Evolutionary conservation across 2,797 vertebrate species (phyloP).

Genomic region (Platalea minor): DNA sequence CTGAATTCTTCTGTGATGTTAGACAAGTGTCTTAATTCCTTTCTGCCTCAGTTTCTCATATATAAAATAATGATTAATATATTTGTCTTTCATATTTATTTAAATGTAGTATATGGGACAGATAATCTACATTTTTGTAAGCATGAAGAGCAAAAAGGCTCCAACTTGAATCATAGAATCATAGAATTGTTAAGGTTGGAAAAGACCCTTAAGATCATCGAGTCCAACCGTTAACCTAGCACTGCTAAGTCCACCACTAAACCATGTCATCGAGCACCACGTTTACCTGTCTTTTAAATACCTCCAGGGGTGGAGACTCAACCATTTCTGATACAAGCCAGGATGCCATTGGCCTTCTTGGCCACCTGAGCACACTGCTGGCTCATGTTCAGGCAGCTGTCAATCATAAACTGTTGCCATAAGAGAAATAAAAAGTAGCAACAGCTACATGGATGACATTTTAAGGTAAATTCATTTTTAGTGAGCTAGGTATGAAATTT

Average conservation of each 20-base stretch:
- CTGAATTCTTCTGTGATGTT: neutral
- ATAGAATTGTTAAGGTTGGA: too few species aligned
- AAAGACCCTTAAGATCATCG: too few species aligned
- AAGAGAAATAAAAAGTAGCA: neutral
- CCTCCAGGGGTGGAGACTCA: too few species aligned
- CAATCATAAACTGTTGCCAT: neutral
- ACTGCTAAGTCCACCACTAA: too few species aligned
- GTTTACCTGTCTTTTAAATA: too few species aligned
- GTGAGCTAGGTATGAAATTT: neutral
- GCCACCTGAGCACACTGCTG: too few species aligned
- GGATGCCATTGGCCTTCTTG: too few species aligned
- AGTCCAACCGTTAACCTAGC: too few species aligned
- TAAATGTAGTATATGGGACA: neutral
- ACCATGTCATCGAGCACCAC: too few species aligned
- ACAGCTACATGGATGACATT: neutral
- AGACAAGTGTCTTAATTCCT: neutral
- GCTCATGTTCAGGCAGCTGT: too few species aligned
- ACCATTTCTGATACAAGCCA: too few species aligned
- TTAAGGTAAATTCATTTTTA: neutral
- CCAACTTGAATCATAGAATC: neutral
- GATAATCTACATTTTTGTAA: neutral
- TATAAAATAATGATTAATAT: neutral
- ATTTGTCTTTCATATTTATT: neutral
- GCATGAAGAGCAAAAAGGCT: neutral
- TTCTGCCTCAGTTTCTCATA: neutral